phyloP scores from a whole-genome alignment of 2,797 vertebrate species.

The Pantherophis vulpinus region DNA sequence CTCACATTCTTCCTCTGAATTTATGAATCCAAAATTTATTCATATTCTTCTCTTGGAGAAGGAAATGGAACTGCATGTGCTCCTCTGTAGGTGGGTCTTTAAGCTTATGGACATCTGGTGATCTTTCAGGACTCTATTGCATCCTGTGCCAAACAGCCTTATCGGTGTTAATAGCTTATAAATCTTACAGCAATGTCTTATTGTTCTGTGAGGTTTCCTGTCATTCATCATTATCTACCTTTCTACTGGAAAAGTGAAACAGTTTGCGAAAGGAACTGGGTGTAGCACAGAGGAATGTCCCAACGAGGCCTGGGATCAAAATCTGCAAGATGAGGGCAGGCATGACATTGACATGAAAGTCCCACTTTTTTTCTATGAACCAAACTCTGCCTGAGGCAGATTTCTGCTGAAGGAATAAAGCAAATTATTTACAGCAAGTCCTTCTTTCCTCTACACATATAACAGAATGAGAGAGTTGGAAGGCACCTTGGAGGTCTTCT shows the following conservation, averaged over 20 bases:
- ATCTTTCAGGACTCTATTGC: not conserved
- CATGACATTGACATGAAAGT: not conserved
- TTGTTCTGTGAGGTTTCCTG: conserved; percentile 1
- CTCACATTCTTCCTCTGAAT: not conserved
- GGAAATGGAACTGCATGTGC: not conserved
- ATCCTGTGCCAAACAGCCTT: conserved; percentile 23
- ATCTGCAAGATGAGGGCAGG: not conserved
- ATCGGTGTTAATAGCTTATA: conserved; percentile 33
- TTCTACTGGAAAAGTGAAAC: not conserved
- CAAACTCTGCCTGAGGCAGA: not conserved
- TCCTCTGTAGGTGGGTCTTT: not conserved
- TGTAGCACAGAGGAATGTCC: not conserved
- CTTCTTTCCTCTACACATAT: not conserved
- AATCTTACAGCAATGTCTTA: conserved; percentile 9
- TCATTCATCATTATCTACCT: not conserved
- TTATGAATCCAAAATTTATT: not conserved
- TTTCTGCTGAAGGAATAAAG: not conserved
- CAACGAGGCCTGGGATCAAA: not conserved
- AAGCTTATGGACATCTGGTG: conserved; percentile 20
- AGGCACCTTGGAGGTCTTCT: not conserved
- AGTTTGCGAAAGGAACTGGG: not conserved
- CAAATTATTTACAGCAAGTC: not conserved
- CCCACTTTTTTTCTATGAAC: not conserved
- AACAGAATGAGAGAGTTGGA: not conserved
- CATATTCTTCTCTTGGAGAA: conserved; percentile 19